Conservation (phyloP, 2,797 vertebrate genomes). For the Oryzias sinensis region DNA sequence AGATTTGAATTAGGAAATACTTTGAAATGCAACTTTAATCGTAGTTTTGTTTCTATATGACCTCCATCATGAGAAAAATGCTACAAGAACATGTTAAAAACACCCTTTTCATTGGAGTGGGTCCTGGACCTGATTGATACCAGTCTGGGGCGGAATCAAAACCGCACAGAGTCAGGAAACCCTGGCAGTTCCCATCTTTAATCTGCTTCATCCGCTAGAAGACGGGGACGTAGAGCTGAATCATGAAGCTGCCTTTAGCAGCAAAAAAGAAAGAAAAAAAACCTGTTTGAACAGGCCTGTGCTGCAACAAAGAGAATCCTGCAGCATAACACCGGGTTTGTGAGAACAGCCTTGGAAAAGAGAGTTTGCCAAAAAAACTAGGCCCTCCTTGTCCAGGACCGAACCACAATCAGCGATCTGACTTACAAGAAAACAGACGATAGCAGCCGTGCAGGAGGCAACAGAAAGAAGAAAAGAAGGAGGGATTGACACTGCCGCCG, state of each 20-base stretch:
- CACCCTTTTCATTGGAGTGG: no score
- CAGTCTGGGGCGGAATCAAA: neutral
- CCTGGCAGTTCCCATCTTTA: constrained; percentile 22
- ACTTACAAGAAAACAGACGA: constrained; percentile 14
- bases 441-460: neutral
- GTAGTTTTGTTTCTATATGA: no score
- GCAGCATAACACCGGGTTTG: constrained; percentile 66
- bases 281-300: constrained; percentile 78
- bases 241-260: constrained; percentile 63
- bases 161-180: constrained; percentile 13
- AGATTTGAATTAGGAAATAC: no score
- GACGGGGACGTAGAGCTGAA: constrained; percentile 70
- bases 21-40: no score
- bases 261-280: constrained; percentile 30
- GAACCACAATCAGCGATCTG: constrained; percentile 26
- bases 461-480: neutral
- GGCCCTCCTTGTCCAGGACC: constrained; percentile 13
- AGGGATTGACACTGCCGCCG: constrained; percentile 15
- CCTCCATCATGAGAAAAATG: no score
- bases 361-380: constrained; percentile 22
- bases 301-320: constrained; percentile 77
- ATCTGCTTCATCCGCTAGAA: constrained; percentile 46
- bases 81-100: no score
- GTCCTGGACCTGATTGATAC: no score
- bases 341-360: constrained; percentile 46